Evolutionary conservation across 2,797 vertebrate genomes (phyloP).

Genomic region (Acanthurus leucopareius): DNA sequence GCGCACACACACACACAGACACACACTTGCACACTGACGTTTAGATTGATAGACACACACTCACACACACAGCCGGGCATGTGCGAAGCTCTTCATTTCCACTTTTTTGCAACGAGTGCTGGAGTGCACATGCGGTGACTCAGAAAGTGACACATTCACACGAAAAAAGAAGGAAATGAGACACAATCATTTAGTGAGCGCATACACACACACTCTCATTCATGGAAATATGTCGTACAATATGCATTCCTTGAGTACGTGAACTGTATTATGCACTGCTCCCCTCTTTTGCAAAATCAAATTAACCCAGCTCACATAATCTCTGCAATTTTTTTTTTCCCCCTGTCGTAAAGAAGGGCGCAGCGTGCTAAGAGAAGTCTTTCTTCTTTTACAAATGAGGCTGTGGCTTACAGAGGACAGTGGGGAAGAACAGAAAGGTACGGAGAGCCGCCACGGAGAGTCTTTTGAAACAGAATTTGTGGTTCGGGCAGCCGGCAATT

Average conservation of each 20-base stretch:
- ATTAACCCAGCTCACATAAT: constrained; percentile 65
- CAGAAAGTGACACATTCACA: constrained; percentile 19
- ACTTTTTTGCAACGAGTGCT: constrained; percentile 17
- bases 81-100: constrained; percentile 52
- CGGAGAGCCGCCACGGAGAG: constrained; percentile 37
- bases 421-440: constrained; percentile 46
- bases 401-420: constrained; percentile 48
- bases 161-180: constrained; percentile 10
- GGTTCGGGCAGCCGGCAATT: constrained; percentile 32
- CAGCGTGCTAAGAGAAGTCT: constrained; percentile 34
- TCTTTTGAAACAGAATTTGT: constrained; percentile 33
- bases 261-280: constrained; percentile 39
- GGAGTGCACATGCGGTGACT: constrained; percentile 25
- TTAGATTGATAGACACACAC: constrained; percentile 39
- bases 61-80: constrained; percentile 26
- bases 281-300: constrained; percentile 45
- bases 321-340: constrained; percentile 20
- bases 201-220: background rate
- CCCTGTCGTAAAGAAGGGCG: constrained; percentile 20
- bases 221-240: constrained; percentile 13
- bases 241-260: constrained; percentile 23
- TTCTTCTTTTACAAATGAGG: constrained; percentile 66
- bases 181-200: constrained; percentile 13
- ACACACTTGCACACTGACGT: constrained; percentile 18
- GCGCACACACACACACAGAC: background rate